phyloP scores from a whole-genome alignment of 2,113 vertebrate species.

The Gambusia affinis region DNA sequence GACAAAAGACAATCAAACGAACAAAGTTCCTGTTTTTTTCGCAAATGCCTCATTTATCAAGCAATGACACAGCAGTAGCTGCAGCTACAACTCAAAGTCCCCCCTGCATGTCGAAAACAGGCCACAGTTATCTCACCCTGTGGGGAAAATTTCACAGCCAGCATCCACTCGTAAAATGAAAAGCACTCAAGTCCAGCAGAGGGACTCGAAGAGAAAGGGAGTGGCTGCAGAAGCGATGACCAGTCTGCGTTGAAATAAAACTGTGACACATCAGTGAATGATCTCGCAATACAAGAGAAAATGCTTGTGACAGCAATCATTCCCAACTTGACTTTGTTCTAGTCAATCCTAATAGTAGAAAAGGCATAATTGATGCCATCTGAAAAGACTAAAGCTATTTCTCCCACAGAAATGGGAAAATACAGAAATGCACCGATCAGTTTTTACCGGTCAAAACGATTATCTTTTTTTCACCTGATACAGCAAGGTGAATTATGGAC shows the following conservation, averaged over 20 bases:
- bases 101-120: slow-evolving; percentile 10
- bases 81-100: slow-evolving; percentile 17
- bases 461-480: neutral
- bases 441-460: neutral
- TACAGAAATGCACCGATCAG: neutral
- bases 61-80: slow-evolving; percentile 54
- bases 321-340: slow-evolving; percentile 2
- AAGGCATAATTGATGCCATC: neutral
- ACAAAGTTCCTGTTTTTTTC: slow-evolving; percentile 44
- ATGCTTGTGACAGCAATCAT: neutral
- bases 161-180: slow-evolving; percentile 12
- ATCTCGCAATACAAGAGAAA: slow-evolving; percentile 30
- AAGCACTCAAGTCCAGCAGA: slow-evolving; percentile 37
- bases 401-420: neutral
- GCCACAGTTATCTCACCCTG: slow-evolving; percentile 8
- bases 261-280: slow-evolving; percentile 40
- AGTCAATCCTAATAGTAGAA: neutral
- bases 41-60: slow-evolving; percentile 5
- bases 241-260: slow-evolving; percentile 50
- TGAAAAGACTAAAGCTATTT: neutral
- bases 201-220: slow-evolving; percentile 53
- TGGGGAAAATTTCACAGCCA: slow-evolving; percentile 16
- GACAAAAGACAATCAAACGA: slow-evolving; percentile 10
- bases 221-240: slow-evolving; percentile 62
- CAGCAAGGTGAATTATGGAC: neutral